Conservation (phyloP, 2,113 vertebrate genomes). For the Rhynchomys soricoides region DNA sequence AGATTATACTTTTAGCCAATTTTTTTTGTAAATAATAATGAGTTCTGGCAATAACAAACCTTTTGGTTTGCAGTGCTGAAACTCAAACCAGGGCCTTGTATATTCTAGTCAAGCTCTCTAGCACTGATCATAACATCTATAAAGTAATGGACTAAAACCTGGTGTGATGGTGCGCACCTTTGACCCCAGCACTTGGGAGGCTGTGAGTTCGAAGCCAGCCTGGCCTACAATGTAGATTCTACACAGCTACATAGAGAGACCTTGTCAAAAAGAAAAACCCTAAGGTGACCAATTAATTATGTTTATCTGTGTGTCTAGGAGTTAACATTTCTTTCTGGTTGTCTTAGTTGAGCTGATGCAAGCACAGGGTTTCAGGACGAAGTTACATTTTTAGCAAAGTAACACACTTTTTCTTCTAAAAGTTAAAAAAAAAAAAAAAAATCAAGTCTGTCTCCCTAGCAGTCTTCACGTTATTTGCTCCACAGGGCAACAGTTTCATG, state of each 20-base stretch:
- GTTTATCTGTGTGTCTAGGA: constrained; percentile 46
- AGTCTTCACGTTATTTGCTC: constrained; percentile 47
- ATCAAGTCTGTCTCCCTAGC: constrained; percentile 6
- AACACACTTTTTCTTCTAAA: constrained; percentile 26
- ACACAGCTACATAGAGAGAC: background rate
- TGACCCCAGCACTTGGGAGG: background rate
- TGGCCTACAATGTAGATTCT: background rate
- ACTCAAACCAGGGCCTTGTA: background rate
- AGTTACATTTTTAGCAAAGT: constrained; percentile 15
- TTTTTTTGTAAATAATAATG: constrained; percentile 45
- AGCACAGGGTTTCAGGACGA: constrained; percentile 21
- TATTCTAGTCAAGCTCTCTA: background rate
- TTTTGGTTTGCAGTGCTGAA: background rate
- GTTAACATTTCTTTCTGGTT: background rate
- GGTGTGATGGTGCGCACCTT: background rate
- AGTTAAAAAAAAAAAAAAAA: background rate
- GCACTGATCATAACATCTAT: background rate
- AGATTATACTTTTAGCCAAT: constrained; percentile 44
- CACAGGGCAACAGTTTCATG: constrained; percentile 58
- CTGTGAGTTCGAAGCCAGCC: background rate
- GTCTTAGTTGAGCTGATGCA: background rate
- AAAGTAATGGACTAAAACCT: constrained; percentile 39
- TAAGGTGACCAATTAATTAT: background rate
- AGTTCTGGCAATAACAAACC: constrained; percentile 46
- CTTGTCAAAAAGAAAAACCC: background rate